Evolutionary conservation across 2,797 vertebrate genomes (phyloP).

Genomic region (Gymnodraco acuticeps): DNA sequence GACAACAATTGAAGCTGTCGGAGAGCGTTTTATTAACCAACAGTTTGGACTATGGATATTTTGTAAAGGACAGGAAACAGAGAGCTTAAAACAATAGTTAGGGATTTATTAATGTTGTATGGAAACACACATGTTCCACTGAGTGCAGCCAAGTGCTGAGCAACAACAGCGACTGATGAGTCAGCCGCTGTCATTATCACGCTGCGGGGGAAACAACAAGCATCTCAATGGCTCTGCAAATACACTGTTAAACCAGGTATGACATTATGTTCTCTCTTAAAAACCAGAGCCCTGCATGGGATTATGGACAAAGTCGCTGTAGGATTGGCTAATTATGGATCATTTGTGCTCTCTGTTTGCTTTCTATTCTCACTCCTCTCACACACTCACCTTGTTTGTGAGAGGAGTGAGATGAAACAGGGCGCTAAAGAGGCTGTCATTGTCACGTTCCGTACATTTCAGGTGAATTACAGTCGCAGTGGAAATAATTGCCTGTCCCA

Average conservation of each 20-base stretch:
- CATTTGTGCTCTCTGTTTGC: constrained; percentile 26
- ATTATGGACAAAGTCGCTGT: constrained; percentile 34
- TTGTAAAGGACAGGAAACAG: constrained; percentile 7
- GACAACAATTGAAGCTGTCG: neutral
- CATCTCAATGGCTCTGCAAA: constrained; percentile 46
- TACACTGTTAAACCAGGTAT: constrained; percentile 47
- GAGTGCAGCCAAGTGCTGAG: constrained; percentile 35
- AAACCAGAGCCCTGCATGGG: constrained; percentile 40
- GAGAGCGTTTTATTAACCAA: neutral
- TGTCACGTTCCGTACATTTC: constrained; percentile 44
- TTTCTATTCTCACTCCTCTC: constrained; percentile 9
- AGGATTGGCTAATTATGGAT: constrained; percentile 55
- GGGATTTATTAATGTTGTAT: neutral
- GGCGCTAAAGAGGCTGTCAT: constrained; percentile 40
- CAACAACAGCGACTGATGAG: constrained; percentile 38
- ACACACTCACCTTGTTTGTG: constrained; percentile 39
- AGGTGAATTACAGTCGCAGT: constrained; percentile 57
- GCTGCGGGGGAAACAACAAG: constrained; percentile 7
- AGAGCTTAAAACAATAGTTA: neutral
- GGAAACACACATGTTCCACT: constrained; percentile 19
- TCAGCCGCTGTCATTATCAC: constrained; percentile 39
- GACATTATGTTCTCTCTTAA: constrained; percentile 47
- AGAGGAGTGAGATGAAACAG: constrained; percentile 44
- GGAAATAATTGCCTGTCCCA: constrained; percentile 75
- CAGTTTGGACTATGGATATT: neutral